Evolutionary conservation across 2,888 invertebrate species (phyloP).

Genomic region (Orthosia gothica): DNA sequence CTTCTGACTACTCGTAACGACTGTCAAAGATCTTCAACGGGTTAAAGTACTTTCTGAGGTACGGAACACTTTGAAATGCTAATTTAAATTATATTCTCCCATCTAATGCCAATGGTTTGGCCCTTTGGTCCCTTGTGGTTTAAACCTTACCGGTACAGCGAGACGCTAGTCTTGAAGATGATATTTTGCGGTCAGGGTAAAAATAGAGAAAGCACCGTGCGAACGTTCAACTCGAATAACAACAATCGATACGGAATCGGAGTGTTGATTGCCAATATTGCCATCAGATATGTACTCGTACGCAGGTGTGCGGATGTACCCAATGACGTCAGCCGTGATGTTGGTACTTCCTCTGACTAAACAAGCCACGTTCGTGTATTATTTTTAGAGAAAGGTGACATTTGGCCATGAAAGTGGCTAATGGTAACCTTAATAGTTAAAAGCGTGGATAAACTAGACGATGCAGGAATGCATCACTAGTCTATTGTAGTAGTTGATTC

Average conservation of each 20-base stretch:
- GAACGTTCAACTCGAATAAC: constrained; percentile 77
- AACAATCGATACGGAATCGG: constrained; percentile 67
- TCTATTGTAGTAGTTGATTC: background rate
- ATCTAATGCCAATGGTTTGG: constrained; percentile 5
- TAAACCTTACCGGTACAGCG: constrained; percentile 61
- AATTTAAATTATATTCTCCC: constrained; percentile 11
- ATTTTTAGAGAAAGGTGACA: constrained; percentile 37
- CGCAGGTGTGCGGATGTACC: constrained; percentile 47
- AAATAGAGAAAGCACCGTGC: constrained; percentile 87
- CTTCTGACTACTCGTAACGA: too few species aligned
- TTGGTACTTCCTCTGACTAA: constrained; percentile 40
- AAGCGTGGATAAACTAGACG: background rate
- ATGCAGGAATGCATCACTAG: background rate
- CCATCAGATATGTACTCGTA: constrained; percentile 45
- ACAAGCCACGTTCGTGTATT: constrained; percentile 18
- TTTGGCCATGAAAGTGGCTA: constrained; percentile 21
- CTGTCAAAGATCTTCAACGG: too few species aligned
- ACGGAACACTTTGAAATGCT: background rate
- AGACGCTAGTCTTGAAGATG: constrained; percentile 82
- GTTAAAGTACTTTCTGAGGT: too few species aligned
- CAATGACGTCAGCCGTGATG: constrained; percentile 46
- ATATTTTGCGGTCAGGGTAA: constrained; percentile 89
- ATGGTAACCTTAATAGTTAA: constrained; percentile 16
- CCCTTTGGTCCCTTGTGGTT: constrained; percentile 65
- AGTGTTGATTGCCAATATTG: constrained; percentile 59